phyloP scores from a whole-genome alignment of 2,113 vertebrate genomes.

The Neolamprologus sp. region DNA sequence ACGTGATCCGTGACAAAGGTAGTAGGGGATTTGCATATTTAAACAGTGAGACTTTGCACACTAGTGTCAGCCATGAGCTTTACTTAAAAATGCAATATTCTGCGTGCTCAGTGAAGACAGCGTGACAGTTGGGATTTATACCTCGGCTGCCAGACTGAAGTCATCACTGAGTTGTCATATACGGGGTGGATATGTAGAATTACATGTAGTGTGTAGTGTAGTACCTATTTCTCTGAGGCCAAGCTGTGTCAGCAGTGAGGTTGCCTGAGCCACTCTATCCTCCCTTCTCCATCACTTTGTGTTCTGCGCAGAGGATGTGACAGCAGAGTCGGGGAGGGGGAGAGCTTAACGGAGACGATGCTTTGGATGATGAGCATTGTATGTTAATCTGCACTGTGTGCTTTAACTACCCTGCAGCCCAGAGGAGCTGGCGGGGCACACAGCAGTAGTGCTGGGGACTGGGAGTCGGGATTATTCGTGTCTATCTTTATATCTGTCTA shows the following conservation, averaged over 20 bases:
- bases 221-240: not conserved
- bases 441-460: not conserved
- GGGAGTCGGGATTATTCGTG: not conserved
- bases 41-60: not conserved
- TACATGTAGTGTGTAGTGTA: not conserved
- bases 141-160: not conserved
- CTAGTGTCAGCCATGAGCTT: not conserved
- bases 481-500: not conserved
- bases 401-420: constrained; percentile 16
- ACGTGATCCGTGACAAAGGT: not conserved
- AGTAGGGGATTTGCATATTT: constrained; percentile 12
- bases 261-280: not conserved
- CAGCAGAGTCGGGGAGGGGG: not conserved
- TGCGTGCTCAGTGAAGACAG: not conserved
- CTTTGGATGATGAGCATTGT: constrained; percentile 35
- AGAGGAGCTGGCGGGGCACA: not conserved
- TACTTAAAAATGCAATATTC: not conserved
- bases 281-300: not conserved
- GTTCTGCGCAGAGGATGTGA: not conserved
- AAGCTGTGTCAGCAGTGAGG: not conserved
- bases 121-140: not conserved
- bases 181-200: not conserved
- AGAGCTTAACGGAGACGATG: constrained; percentile 16
- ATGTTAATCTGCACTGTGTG: constrained; percentile 45
- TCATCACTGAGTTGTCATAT: not conserved